Percentiles rank a stretch among this genome's conserved stretches.
These are phyloP conservation scores for Neoseiulus cucumeris DNA, from an alignment of 1,140 invertebrate genomes.

Conservation along the genomic window DNA sequence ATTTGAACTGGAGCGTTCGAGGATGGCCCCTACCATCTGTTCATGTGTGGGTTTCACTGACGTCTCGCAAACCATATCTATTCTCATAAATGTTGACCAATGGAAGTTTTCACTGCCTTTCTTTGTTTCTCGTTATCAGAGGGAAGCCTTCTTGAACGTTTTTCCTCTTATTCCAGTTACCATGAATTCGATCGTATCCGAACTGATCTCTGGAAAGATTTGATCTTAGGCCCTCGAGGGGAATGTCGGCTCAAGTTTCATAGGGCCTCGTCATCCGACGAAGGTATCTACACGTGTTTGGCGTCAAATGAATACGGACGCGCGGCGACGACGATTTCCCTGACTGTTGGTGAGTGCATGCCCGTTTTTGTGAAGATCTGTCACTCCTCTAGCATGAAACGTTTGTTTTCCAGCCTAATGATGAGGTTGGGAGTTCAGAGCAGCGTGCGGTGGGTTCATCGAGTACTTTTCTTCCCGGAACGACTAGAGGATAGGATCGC, in stretches of 20 bases:
- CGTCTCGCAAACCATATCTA: not conserved
- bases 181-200: not conserved
- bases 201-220: not conserved
- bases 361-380: too few species aligned
- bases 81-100: not conserved
- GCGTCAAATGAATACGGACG: not conserved
- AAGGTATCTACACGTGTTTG: not conserved
- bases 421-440: too few species aligned
- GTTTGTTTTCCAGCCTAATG: too few species aligned
- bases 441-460: too few species aligned
- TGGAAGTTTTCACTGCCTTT: not conserved
- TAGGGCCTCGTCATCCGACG: not conserved
- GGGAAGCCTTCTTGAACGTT: not conserved
- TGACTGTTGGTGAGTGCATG: not conserved
- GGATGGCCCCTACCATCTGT: constrained; percentile 1
- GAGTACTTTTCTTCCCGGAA: too few species aligned
- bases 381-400: too few species aligned
- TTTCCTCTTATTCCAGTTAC: not conserved
- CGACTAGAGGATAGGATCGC: too few species aligned
- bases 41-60: not conserved
- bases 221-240: not conserved
- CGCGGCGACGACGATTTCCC: not conserved
- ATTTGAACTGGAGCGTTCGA: not conserved
- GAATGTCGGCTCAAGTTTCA: not conserved
- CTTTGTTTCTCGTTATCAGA: not conserved